Conservation (phyloP, 2,113 vertebrate genomes). For the Trogon melanurus region DNA sequence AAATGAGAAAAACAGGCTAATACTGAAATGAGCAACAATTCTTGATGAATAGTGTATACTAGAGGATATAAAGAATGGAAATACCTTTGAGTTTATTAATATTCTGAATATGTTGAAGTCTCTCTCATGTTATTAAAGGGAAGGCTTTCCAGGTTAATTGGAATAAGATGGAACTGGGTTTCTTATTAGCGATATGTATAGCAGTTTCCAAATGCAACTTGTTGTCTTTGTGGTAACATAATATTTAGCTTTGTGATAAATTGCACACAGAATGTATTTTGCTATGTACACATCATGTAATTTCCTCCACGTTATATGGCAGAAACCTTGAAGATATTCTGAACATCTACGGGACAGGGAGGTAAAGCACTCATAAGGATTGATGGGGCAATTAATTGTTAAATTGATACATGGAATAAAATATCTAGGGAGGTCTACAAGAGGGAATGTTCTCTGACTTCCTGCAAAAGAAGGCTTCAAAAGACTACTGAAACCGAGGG, state of each 20-base stretch:
- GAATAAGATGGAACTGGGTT: not conserved
- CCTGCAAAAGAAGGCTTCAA: not conserved
- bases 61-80: not conserved
- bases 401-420: not conserved
- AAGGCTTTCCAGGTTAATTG: slow-evolving; percentile 11
- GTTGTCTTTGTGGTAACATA: not conserved
- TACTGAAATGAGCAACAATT: not conserved
- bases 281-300: not conserved
- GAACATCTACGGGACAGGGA: not conserved
- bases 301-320: not conserved
- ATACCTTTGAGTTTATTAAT: not conserved
- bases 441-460: not conserved
- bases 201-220: not conserved
- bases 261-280: not conserved
- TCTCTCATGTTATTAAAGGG: not conserved
- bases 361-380: not conserved
- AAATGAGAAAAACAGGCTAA: not conserved
- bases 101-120: not conserved
- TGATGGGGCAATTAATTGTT: not conserved
- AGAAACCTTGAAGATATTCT: not conserved
- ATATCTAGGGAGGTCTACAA: not conserved
- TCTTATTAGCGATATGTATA: not conserved
- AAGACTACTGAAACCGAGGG: not conserved
- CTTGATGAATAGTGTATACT: not conserved
- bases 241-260: not conserved